Conservation (phyloP, 2,888 invertebrate species). For the Drosophila ustulata region DNA sequence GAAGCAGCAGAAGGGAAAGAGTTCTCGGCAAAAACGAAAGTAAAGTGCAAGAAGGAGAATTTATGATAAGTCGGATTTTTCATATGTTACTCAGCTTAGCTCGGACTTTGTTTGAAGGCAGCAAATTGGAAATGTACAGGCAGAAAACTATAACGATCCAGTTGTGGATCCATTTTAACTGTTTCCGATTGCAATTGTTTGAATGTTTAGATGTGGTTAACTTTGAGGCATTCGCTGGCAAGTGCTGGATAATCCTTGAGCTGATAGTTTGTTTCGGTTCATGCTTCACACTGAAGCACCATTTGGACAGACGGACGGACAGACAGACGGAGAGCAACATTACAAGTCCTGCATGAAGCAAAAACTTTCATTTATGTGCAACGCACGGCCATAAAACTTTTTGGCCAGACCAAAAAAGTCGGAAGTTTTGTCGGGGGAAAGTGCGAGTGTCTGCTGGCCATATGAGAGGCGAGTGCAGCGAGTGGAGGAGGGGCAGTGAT, state of each 20-base stretch:
- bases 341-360: constrained; percentile 49
- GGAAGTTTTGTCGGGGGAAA: constrained; percentile 64
- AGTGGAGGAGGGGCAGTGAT: background rate
- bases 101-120: background rate
- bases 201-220: constrained; percentile 21
- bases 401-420: constrained; percentile 36
- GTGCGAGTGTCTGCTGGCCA: constrained; percentile 72
- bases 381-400: constrained; percentile 78
- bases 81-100: background rate
- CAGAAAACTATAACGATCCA: background rate
- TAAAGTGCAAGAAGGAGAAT: background rate
- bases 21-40: constrained; percentile 5
- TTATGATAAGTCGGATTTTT: constrained; percentile 3
- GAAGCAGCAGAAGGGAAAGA: no score
- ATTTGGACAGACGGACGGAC: background rate
- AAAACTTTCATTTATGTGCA: constrained; percentile 78
- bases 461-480: constrained; percentile 3
- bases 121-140: background rate
- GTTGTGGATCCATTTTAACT: constrained; percentile 7
- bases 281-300: background rate
- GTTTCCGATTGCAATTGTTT: constrained; percentile 16
- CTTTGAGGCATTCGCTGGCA: constrained; percentile 3
- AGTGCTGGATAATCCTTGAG: constrained; percentile 14
- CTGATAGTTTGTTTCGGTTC: constrained; percentile 14
- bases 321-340: constrained; percentile 3